Evolutionary conservation across 2,797 vertebrate species (phyloP), one percentile per base, ranked within the genome.

Genomic region (Bufotes viridis): DNA sequence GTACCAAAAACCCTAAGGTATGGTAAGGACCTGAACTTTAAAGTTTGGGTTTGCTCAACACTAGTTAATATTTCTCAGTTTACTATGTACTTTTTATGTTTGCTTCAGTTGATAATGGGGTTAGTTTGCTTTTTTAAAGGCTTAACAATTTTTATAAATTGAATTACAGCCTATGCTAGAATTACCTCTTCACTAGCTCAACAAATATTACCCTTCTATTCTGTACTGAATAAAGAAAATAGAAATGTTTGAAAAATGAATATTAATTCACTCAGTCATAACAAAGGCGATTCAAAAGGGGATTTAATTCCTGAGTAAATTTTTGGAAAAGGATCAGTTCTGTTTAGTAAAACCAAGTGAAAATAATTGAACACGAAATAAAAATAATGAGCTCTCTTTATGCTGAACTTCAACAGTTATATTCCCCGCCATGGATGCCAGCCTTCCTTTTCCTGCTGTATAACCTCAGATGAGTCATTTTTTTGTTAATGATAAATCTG

Each of bases 401-500:
- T 20, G 22, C 29, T 24, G 13, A 72, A 61, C 70, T 61, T 61
- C 34, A 17, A n/a, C 34, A 72, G 51, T 58, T 70, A 17, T 49
- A 70, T 42, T 61, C 55, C 70, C 15, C 11, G 70, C 22, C 15
- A 61, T 61, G 57, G 69, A 49, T 24, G 22, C 57, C 17, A 61
- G 55, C 20, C 26, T 29, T 60, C 53, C 17, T 26, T 55, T 24
- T 61, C 78, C 65, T 57, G 76, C 24, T 49, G 24, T 61, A 81
- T 61, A 67, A 55, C 75, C 75, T 82, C 69, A 87, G 79, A 69
- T 75, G 86, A 87, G 42, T 51, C 42, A 63, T 87, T 81, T 80
- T 65, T 42, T 57, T 79, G 63, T 75, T 61, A 76, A 63, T 87
- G 79, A 58, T 75, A 63, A 58, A 75, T 81, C n/a, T 82, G 69